A percentile compares a stretch with the other conserved stretches of the same genome.
phyloP scores from a whole-genome alignment of 2,888 invertebrate species.

The Apoda limacodes region DNA sequence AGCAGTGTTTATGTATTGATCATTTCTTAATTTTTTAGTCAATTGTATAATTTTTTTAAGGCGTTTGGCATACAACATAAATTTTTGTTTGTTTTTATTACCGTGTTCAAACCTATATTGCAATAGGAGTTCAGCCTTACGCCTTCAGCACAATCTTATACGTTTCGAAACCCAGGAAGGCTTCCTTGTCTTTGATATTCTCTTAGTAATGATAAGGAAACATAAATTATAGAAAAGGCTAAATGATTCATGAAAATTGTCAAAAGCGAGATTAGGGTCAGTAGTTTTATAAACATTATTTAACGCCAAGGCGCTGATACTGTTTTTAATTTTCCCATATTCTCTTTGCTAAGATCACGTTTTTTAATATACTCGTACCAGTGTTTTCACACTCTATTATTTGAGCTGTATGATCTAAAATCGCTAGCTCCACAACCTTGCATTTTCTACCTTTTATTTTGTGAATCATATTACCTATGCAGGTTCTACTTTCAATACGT shows the following conservation, averaged over 20 bases:
- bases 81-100: not conserved
- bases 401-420: no score
- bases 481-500: no score
- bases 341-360: not conserved
- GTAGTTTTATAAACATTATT: not conserved
- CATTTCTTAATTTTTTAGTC: not conserved
- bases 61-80: not conserved
- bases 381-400: no score
- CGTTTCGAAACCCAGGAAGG: not conserved
- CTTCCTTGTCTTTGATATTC: not conserved
- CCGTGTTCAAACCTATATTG: not conserved
- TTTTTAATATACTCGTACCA: constrained; percentile 15
- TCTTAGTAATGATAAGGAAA: not conserved
- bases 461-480: no score
- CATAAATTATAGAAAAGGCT: constrained; percentile 1
- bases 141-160: not conserved
- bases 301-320: not conserved
- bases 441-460: no score
- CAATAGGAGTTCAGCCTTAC: not conserved
- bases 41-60: not conserved
- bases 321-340: not conserved
- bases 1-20: not conserved
- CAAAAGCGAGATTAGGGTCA: not conserved
- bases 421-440: no score
- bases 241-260: not conserved